Evolutionary conservation across 2,797 vertebrate genomes (phyloP).

Genomic region (Podargus strigoides): DNA sequence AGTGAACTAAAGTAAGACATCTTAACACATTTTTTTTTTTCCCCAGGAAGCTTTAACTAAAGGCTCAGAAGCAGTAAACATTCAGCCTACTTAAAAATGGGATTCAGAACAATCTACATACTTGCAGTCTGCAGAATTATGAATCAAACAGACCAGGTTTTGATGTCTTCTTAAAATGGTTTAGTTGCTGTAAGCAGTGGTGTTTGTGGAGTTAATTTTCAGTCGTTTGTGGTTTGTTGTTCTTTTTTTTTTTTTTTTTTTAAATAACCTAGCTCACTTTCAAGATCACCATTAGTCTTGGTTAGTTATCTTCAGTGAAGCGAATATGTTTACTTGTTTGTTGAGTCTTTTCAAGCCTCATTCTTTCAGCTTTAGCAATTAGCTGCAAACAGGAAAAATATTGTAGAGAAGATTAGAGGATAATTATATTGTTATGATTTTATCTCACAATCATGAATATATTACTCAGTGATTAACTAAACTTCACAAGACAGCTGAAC

Average conservation of each 20-base stretch:
- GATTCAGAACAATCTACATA: conserved; percentile 5
- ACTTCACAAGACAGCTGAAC: not conserved
- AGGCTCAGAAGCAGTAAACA: conserved; percentile 45
- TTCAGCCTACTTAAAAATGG: conserved; percentile 12
- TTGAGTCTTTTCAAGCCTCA: conserved; percentile 86
- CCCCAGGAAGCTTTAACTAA: conserved; percentile 44
- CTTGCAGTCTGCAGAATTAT: not conserved
- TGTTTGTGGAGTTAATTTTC: not conserved
- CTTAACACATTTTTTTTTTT: not conserved
- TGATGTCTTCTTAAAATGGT: not conserved
- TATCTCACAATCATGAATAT: not conserved
- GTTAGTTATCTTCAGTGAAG: conserved; percentile 84
- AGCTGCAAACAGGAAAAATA: conserved; percentile 72
- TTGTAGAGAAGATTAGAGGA: not conserved
- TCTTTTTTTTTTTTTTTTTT: not conserved
- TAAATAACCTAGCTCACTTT: not conserved
- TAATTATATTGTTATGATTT: not conserved
- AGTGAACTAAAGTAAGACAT: conserved; percentile 33
- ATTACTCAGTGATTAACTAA: not conserved
- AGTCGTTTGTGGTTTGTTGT: no score
- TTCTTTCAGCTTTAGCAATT: conserved; percentile 94
- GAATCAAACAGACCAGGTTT: not conserved
- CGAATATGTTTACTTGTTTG: conserved; percentile 88
- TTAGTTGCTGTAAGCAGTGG: not conserved
- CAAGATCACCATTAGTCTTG: not conserved